Evolutionary conservation across 2,888 invertebrate species (phyloP).

Genomic region (Drosophila vallismaia): DNA sequence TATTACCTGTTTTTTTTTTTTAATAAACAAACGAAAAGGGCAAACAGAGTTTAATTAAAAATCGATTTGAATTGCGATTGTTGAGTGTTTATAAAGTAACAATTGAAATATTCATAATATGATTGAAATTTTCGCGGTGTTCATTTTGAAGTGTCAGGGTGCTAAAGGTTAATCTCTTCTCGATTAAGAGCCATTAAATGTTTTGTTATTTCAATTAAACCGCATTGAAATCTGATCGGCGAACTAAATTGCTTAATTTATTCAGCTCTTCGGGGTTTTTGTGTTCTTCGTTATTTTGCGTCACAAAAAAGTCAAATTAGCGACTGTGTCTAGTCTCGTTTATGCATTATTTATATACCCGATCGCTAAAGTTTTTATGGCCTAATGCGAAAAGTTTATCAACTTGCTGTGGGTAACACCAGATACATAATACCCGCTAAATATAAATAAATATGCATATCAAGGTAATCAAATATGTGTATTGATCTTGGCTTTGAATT

Average conservation of each 20-base stretch:
- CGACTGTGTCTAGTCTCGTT: slow-evolving; percentile 47
- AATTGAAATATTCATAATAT: slow-evolving; percentile 30
- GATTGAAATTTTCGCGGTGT: slow-evolving; percentile 10
- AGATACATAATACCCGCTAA: slow-evolving; percentile 29
- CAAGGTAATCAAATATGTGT: slow-evolving; percentile 10
- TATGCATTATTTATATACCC: slow-evolving; percentile 49
- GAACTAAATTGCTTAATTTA: slow-evolving; percentile 61
- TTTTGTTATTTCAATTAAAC: slow-evolving; percentile 56
- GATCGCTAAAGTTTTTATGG: slow-evolving; percentile 42
- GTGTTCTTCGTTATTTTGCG: slow-evolving; percentile 10
- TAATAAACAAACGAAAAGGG: background rate
- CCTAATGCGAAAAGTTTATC: slow-evolving; percentile 35
- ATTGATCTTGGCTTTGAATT: slow-evolving; percentile 3
- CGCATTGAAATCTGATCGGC: slow-evolving; percentile 36
- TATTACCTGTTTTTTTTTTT: background rate
- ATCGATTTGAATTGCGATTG: slow-evolving; percentile 11
- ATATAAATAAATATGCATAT: slow-evolving; percentile 30
- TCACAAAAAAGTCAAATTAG: slow-evolving; percentile 42
- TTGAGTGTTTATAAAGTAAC: slow-evolving; percentile 2
- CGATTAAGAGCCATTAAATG: slow-evolving; percentile 43
- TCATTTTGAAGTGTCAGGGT: slow-evolving; percentile 2
- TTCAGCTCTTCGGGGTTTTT: slow-evolving; percentile 29
- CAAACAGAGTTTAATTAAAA: slow-evolving; percentile 39
- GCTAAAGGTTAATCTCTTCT: slow-evolving; percentile 32
- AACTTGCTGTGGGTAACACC: slow-evolving; percentile 42